These are phyloP conservation scores for Hydrotaea cyrtoneurina DNA, from an alignment of 2,888 invertebrate species.

Conservation along the genomic window DNA sequence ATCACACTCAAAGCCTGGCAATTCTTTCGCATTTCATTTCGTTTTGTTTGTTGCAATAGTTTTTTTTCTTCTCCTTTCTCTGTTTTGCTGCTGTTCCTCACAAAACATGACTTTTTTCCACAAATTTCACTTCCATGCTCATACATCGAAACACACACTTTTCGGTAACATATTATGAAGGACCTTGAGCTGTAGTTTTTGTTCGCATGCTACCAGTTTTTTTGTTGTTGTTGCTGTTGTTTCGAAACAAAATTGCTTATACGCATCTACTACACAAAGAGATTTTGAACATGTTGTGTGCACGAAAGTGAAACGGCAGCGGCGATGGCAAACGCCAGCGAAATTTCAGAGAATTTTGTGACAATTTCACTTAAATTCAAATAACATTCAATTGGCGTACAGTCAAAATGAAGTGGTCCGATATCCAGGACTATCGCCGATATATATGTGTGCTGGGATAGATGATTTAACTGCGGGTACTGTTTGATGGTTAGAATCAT, in stretches of 20 bases:
- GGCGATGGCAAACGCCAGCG: neutral
- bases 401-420: neutral
- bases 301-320: neutral
- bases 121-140: neutral
- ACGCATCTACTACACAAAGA: neutral
- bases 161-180: neutral
- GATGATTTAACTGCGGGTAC: neutral
- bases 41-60: neutral
- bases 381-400: neutral
- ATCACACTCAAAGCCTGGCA: conserved; percentile 24
- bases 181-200: conserved; percentile 2
- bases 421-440: neutral
- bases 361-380: conserved; percentile 1
- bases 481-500: neutral
- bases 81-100: neutral
- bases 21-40: neutral
- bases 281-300: neutral
- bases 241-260: too few relatives aligned
- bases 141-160: neutral
- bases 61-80: neutral
- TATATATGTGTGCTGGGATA: neutral
- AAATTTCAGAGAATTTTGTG: conserved; percentile 6
- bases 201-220: too few relatives aligned
- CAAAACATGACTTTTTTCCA: neutral
- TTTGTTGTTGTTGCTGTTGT: too few relatives aligned